Conservation (phyloP, 2,797 vertebrate genomes). For the Ara ararauna region DNA sequence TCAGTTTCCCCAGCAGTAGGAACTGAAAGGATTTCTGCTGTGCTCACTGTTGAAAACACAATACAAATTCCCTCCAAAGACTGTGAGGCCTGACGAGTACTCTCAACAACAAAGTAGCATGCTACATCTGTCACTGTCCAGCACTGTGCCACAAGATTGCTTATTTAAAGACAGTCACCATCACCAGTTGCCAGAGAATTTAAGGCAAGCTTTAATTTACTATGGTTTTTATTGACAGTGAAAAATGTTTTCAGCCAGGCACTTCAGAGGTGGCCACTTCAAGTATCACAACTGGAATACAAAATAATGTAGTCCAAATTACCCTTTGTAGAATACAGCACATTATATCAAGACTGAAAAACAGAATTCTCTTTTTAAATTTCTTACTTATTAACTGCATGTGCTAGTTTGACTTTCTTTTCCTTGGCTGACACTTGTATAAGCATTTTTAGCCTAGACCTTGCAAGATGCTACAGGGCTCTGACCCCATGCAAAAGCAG, state of each 20-base stretch:
- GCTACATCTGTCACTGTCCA: not conserved
- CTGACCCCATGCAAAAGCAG: not conserved
- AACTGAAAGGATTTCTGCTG: not conserved
- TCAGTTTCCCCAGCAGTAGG: not conserved
- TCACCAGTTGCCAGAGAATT: not conserved
- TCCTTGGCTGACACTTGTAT: not conserved
- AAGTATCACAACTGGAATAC: not conserved
- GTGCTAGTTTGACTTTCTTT: not conserved
- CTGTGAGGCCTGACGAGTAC: not conserved
- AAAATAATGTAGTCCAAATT: not conserved
- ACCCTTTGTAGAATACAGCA: not conserved
- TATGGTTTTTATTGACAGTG: not conserved
- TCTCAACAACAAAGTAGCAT: not conserved
- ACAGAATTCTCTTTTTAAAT: not conserved
- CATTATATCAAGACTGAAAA: not conserved
- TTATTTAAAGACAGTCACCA: not conserved
- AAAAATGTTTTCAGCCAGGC: not conserved
- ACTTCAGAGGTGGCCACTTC: not conserved
- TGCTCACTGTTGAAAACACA: not conserved
- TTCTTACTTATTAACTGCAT: not conserved
- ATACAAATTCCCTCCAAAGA: not conserved
- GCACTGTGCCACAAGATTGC: not conserved
- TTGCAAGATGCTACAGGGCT: not conserved
- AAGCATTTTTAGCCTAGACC: not conserved
- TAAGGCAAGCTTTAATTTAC: not conserved